Base-by-base conservation (phyloP, 2,888 invertebrate genomes). In the Phorcus lineatus region DNA sequence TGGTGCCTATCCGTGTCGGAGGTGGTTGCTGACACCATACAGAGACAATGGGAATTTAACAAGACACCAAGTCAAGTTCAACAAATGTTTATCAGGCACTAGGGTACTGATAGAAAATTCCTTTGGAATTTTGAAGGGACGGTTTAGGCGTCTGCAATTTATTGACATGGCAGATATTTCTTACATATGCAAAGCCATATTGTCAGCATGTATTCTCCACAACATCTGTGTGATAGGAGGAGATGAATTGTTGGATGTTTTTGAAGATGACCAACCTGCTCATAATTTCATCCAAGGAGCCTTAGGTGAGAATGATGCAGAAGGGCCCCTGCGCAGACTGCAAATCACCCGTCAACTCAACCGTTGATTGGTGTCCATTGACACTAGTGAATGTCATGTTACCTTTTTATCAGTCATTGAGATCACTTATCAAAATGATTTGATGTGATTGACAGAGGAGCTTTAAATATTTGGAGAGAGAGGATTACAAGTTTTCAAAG, bases 141-240 rank as follows among this genome's bases (percentile, higher is more conserved):
- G 11, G 13, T 47, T 47, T 47, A 47, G 47, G 47, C 47, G 47
- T 11, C 11, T 47, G 47, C 47, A 47, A 47, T 77, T 36, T 40
- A 55, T 84, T 4, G 80, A 81, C 62, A 78, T 82, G 40, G 47
- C 24, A 22, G 70, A 70, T 52, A 74, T 81, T 24, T 17, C 40
- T 28, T 74, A 28, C 31, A 79, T 79, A 36, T 79, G 80, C 16
- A 55, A 82, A 55, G 40, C 80, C 19, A 74, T 74, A 78, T 80
- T 84, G 16, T 22, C 82, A 24, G 79, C 81, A 57, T 86, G 84
- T 76, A 54, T 74, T 62, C 80, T 86, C 9, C 84, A 83, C 66
- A 84, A 84, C 55, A 83, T 86, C 19, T 84, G 81, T 76, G 78
- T 83, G 16, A 54, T 82, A 62, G 55, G 79, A 74, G 57, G 78